Conservation (phyloP, 1,140 invertebrate genomes). For the Prorops nasuta region DNA sequence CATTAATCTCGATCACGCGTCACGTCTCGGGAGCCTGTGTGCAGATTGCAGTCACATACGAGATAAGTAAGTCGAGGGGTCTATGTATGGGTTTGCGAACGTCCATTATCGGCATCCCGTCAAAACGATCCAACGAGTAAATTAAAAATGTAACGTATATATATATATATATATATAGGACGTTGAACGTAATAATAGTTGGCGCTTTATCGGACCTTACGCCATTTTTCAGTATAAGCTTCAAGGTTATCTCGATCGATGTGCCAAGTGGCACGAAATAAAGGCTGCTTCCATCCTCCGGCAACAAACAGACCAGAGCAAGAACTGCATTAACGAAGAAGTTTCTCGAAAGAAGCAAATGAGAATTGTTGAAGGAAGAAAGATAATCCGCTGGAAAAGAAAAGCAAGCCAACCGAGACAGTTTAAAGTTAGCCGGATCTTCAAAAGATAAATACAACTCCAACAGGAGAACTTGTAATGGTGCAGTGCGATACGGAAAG, state of each 20-base stretch:
- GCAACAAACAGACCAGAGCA: no score
- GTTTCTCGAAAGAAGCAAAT: neutral
- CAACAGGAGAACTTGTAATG: no score
- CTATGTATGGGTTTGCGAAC: slow-evolving; percentile 22
- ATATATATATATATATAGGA: neutral
- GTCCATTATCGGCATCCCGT: slow-evolving; percentile 30
- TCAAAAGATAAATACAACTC: neutral
- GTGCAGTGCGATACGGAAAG: no score
- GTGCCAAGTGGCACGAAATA: no score
- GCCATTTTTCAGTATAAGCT: slow-evolving; percentile 29
- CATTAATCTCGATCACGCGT: slow-evolving; percentile 22
- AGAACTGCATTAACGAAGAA: no score
- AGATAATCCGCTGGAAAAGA: neutral
- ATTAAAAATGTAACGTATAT: slow-evolving; percentile 32
- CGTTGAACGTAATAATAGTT: slow-evolving; percentile 14
- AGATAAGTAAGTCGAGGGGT: slow-evolving; percentile 16
- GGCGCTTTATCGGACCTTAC: slow-evolving; percentile 6
- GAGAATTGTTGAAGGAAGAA: no score
- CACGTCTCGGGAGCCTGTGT: slow-evolving; percentile 11
- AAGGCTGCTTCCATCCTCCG: no score
- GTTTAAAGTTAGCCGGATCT: neutral
- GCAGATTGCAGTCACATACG: slow-evolving; percentile 7
- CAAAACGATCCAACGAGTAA: slow-evolving; percentile 24
- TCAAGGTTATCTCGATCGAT: no score
- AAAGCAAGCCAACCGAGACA: neutral